Evolutionary conservation across 1,140 invertebrate species (phyloP), one percentile per base, ranked within the genome.

Genomic region (Diachasmimorpha longicaudata): DNA sequence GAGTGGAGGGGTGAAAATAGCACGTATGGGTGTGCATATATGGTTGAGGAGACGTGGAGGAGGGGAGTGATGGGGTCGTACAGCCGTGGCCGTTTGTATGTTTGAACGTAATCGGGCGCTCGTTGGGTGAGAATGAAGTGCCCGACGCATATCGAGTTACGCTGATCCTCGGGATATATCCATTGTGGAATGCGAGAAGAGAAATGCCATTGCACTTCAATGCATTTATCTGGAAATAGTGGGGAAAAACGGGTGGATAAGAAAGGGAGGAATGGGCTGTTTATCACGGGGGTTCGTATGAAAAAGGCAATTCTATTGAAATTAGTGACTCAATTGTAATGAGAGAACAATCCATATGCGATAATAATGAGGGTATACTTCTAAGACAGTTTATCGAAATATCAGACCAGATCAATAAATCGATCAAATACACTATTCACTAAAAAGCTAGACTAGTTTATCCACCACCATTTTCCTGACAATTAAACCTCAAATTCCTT

Each of bases 91-190:
- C 77, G 71, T 78, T 72, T 46, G 77, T 78, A 76, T 39, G 69
- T 68, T 72, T 63, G 46, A 67, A 46, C 69, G 73, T 75, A 77
- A 77, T 77, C 72, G 68, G 66, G 69, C 72, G 52, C 71, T 46
- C 52, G 72, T 67, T 63, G 70, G 70, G 71, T n/a, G 42, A 74
- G 55, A 76, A 74, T 70, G 58, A 76, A 78, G 71, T 78, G 68
- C 71, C 68, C 19, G 36, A 36, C 25, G 74, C 74, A 71, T 76
- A 76, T 78, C 67, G 71, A 78, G 71, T 78, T 78, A 78, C 74
- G 70, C 73, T 78, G 74, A 78, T 78, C 77, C 77, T 19, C 21
- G 48, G 66, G 66, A 52, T 52, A 63, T 63, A 63, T 63, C 58
- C 58, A 63, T 63, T 63, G 58, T 58, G 39, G 23, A 76, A 36